A percentile compares a stretch with the other conserved stretches of the same genome.
phyloP scores from a whole-genome alignment of 1,140 invertebrate species.

The Pristionchus pacificus region DNA sequence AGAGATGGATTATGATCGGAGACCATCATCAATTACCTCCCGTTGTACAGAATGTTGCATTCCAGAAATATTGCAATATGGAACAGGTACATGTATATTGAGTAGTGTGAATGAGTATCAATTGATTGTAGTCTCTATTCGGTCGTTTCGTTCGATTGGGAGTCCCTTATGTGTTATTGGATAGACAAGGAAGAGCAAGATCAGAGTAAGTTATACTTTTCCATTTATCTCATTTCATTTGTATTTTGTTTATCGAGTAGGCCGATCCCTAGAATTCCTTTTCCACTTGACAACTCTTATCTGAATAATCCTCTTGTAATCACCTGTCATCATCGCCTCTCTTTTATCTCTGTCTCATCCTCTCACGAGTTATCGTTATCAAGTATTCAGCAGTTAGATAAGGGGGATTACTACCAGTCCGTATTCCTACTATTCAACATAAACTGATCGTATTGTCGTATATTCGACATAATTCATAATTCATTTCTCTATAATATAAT shows the following conservation, averaged over 20 bases:
- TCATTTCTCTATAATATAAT: too few relatives aligned
- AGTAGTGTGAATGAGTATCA: not conserved
- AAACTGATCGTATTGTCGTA: too few relatives aligned
- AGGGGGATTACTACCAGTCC: too few relatives aligned
- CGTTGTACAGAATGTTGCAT: slow-evolving; percentile 99
- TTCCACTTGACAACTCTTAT: too few relatives aligned
- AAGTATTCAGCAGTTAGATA: too few relatives aligned
- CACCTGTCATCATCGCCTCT: too few relatives aligned
- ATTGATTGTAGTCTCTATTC: slow-evolving; percentile 79
- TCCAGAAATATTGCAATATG: slow-evolving; percentile 99
- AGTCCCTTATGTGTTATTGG: slow-evolving; percentile 91
- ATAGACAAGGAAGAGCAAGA: slow-evolving; percentile 90
- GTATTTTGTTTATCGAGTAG: not conserved
- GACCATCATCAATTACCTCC: slow-evolving; percentile 98
- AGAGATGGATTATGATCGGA: slow-evolving; percentile 99
- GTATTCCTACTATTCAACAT: too few relatives aligned
- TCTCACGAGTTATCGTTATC: too few relatives aligned
- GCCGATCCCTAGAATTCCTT: slow-evolving; percentile 11
- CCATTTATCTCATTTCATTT: not conserved
- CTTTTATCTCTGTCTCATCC: too few relatives aligned
- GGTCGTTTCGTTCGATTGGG: slow-evolving; percentile 89
- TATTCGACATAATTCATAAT: too few relatives aligned
- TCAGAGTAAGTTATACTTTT: slow-evolving; percentile 65
- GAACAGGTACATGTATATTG: slow-evolving; percentile 64
- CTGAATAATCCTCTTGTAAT: too few relatives aligned